Conservation (phyloP, 2,888 invertebrate species). For the Ophion ventricosus region DNA sequence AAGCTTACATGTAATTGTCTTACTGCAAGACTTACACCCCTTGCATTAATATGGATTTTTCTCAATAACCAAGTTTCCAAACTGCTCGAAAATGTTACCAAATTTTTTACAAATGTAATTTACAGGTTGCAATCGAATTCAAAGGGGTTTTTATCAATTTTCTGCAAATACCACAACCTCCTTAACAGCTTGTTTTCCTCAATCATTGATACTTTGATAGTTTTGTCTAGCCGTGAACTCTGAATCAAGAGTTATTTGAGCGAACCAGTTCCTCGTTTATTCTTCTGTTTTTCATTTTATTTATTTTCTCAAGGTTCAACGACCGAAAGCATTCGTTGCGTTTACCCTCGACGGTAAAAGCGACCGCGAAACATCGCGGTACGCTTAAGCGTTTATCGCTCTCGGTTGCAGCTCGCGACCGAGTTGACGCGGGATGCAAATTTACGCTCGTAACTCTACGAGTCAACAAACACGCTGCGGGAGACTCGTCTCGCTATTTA, state of each 20-base stretch:
- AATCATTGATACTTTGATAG: neutral
- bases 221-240: neutral
- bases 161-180: too few relatives aligned
- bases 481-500: constrained; percentile 34
- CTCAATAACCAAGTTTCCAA: too few relatives aligned
- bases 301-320: neutral
- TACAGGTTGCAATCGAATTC: too few relatives aligned
- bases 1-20: too few relatives aligned
- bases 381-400: constrained; percentile 24
- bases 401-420: constrained; percentile 5
- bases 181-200: neutral
- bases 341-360: constrained; percentile 25
- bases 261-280: constrained; percentile 7
- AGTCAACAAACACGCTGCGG: constrained; percentile 44
- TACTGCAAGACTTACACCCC: too few relatives aligned
- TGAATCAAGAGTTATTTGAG: constrained; percentile 5
- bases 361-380: constrained; percentile 12
- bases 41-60: too few relatives aligned
- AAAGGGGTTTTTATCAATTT: too few relatives aligned
- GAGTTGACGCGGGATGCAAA: constrained; percentile 42
- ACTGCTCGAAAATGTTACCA: too few relatives aligned
- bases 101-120: too few relatives aligned
- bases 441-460: constrained; percentile 36
- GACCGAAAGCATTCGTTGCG: neutral
- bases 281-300: neutral